Base-by-base conservation (phyloP, 2,797 vertebrate species). In the Glossophaga mutica region DNA sequence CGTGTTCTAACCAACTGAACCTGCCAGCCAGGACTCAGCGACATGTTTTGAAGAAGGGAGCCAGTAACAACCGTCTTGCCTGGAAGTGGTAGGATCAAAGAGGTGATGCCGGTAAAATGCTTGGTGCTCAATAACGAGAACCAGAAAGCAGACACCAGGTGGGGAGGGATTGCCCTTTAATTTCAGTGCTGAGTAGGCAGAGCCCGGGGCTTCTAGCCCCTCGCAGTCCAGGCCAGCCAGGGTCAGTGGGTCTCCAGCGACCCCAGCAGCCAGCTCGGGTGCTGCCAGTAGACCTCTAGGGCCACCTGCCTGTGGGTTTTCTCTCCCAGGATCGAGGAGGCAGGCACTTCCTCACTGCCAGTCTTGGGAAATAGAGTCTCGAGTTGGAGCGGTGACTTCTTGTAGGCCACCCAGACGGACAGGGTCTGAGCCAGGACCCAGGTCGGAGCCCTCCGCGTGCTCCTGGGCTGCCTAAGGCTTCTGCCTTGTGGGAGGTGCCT, bases 381-480 rank as follows among this genome's bases (percentile, higher is more conserved):
- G 2, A 62, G 16, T 4, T 9, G 44, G 34, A 55, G n/a, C 34
- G 1, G 57, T 6, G 82, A 68, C 74, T 42, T 11, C 70, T 18
- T 65, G 44, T 3, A 15, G 55, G 42, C 14, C 86, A 29, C 44
- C 32, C 11, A 1, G 44, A 3, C 0, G 39, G 11, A 10, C 39
- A 14, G 46, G 24, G 68, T 24, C 34, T 15, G 42, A 9, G n/a
- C 16, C 57, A 24, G 9, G 55, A 16, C 48, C 5, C 0, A 1
- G 9, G 21, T 6, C 26, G 0, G 37, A 34, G 86, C 2, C 65
- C 6, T 0, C 0, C 8, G 1, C 3, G 22, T 0, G 32, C 0
- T 3, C 0, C 19, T 0, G 39, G 6, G 29, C 6, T 3, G 48
- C 29, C 3, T 48, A 1, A 6, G 34, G 12, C 7, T 92, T 8